phyloP scores from a whole-genome alignment of 2,797 vertebrate genomes.

The Xerus rutilus region DNA sequence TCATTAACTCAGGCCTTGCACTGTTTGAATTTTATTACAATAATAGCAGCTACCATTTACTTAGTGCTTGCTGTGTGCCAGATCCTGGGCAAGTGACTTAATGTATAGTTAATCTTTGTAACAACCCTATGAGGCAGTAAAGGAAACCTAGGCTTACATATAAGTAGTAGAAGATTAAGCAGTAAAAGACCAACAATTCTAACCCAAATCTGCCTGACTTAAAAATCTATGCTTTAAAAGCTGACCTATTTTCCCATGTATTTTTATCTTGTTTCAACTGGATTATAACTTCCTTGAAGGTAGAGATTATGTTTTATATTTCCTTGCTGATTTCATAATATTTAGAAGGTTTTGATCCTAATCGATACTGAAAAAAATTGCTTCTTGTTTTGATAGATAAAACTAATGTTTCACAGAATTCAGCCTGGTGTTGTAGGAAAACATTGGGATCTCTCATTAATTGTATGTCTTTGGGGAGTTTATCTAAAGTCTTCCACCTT shows the following conservation, averaged over 20 bases:
- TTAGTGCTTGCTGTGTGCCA: constrained; percentile 40
- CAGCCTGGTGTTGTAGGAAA: background rate
- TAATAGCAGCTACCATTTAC: constrained; percentile 50
- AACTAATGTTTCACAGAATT: constrained; percentile 40
- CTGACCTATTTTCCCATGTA: background rate
- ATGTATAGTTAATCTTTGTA: constrained; percentile 66
- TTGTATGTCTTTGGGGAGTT: background rate
- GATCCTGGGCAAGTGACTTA: constrained; percentile 31
- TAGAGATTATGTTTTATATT: constrained; percentile 3
- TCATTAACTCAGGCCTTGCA: constrained; percentile 64
- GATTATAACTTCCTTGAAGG: constrained; percentile 12
- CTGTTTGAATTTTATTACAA: constrained; percentile 61
- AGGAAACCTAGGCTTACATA: constrained; percentile 22
- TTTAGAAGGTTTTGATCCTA: background rate
- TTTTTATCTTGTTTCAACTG: constrained; percentile 13
- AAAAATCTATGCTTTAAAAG: background rate
- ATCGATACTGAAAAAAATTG: background rate
- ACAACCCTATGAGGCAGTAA: constrained; percentile 35
- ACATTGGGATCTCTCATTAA: background rate
- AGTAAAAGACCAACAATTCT: constrained; percentile 31
- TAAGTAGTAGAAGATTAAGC: constrained; percentile 52
- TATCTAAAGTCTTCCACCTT: background rate
- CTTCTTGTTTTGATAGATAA: constrained; percentile 27
- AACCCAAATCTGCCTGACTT: background rate
- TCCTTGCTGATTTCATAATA: background rate